phyloP scores from a whole-genome alignment of 64 coral and sea anemone species.

The Pocillopora damicornis region DNA sequence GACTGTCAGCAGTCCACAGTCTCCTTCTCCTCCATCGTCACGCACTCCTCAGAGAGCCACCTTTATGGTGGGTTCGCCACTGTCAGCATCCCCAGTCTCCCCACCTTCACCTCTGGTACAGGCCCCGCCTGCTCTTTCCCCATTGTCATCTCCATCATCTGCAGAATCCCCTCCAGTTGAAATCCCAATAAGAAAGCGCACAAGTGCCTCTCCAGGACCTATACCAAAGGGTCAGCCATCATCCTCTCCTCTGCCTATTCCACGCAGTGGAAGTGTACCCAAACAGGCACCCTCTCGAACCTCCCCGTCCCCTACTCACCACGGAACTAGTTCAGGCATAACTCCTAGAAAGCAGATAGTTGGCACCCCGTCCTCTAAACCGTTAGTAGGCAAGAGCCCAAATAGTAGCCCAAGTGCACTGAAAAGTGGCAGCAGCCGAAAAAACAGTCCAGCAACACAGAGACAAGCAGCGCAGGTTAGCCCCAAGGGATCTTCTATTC shows the following conservation, averaged over 20 bases:
- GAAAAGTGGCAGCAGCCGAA: neutral
- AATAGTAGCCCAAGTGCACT: neutral
- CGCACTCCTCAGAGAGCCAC: constrained; percentile 67
- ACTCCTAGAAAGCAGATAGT: neutral
- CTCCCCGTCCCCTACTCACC: neutral
- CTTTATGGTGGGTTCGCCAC: constrained; percentile 75
- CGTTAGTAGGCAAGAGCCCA: neutral
- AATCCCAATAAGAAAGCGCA: constrained; percentile 15
- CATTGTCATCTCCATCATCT: constrained; percentile 51
- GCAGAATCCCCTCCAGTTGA: constrained; percentile 33
- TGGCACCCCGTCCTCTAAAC: neutral
- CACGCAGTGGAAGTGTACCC: neutral
- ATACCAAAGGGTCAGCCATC: neutral
- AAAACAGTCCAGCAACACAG: neutral
- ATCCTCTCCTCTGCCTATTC: constrained; percentile 21
- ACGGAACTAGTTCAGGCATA: neutral
- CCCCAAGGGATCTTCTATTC: neutral
- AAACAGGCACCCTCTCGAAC: neutral
- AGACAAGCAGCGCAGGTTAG: neutral
- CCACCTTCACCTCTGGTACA: constrained; percentile 46
- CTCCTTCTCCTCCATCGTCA: constrained; percentile 25
- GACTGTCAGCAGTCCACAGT: constrained; percentile 29
- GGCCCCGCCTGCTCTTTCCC: constrained; percentile 9
- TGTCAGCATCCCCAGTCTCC: constrained; percentile 52
- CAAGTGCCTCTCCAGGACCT: constrained; percentile 14